Evolutionary conservation across 2,797 vertebrate species (phyloP).

Genomic region (Acrocephalus scirpaceus): DNA sequence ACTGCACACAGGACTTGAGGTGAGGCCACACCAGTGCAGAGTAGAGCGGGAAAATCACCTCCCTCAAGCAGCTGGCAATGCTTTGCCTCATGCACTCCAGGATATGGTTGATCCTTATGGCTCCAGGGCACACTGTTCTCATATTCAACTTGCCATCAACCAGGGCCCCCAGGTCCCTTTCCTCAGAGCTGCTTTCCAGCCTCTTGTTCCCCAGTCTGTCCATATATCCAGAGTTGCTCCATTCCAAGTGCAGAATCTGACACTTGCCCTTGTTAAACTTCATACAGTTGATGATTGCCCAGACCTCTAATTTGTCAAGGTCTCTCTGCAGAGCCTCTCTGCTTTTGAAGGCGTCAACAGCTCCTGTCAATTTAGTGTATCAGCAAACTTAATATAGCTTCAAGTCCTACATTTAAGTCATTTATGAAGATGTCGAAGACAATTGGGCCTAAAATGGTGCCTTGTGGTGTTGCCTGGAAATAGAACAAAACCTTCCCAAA

Average conservation of each 20-base stretch:
- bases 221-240: neutral
- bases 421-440: neutral
- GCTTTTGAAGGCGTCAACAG: neutral
- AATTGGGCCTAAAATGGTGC: neutral
- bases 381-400: neutral
- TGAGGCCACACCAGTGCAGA: neutral
- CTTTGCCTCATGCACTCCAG: neutral
- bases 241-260: neutral
- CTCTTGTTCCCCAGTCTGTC: neutral
- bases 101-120: neutral
- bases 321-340: neutral
- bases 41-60: neutral
- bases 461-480: neutral
- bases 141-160: neutral
- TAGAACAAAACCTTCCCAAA: neutral
- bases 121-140: neutral
- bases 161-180: neutral
- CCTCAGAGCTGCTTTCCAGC: neutral
- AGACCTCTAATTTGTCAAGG: neutral
- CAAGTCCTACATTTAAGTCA: neutral
- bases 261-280: neutral
- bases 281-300: neutral
- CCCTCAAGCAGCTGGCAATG: neutral
- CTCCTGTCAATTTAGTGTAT: neutral
- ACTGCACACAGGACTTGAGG: neutral